These are phyloP conservation scores for Pholis gunnellus DNA, from an alignment of 2,113 vertebrate genomes.

Conservation along the genomic window DNA sequence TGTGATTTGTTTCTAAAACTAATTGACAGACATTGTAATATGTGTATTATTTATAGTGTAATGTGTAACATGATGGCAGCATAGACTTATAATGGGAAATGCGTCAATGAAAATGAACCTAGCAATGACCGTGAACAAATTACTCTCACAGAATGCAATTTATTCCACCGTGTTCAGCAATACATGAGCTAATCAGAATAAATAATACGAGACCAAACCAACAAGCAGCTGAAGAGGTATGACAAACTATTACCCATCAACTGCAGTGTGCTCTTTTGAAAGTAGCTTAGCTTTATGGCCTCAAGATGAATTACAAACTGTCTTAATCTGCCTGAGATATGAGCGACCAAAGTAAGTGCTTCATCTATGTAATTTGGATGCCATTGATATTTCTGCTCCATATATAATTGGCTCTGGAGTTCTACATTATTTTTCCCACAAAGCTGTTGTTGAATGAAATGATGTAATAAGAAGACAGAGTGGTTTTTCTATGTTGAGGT, in stretches of 20 bases:
- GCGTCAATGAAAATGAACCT: conserved; percentile 27
- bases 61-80: conserved; percentile 4
- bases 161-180: conserved; percentile 26
- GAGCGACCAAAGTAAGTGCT: not conserved
- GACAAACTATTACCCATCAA: conserved; percentile 20
- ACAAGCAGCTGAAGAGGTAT: conserved; percentile 19
- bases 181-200: conserved; percentile 41
- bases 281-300: conserved; percentile 12
- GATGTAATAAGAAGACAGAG: not conserved
- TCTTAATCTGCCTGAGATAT: conserved; percentile 17
- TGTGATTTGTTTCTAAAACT: not conserved
- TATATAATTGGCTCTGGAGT: not conserved
- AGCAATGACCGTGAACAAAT: conserved; percentile 19
- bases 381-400: not conserved
- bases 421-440: not conserved
- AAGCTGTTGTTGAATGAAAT: not conserved
- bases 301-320: conserved; percentile 28
- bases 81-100: conserved; percentile 16
- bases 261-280: conserved; percentile 6
- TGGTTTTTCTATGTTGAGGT: not conserved
- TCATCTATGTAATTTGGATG: not conserved
- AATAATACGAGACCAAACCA: conserved; percentile 30
- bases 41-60: not conserved
- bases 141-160: conserved; percentile 40
- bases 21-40: not conserved